Evolutionary conservation across 2,113 vertebrate genomes (phyloP).

Genomic region (Raphicerus campestris): DNA sequence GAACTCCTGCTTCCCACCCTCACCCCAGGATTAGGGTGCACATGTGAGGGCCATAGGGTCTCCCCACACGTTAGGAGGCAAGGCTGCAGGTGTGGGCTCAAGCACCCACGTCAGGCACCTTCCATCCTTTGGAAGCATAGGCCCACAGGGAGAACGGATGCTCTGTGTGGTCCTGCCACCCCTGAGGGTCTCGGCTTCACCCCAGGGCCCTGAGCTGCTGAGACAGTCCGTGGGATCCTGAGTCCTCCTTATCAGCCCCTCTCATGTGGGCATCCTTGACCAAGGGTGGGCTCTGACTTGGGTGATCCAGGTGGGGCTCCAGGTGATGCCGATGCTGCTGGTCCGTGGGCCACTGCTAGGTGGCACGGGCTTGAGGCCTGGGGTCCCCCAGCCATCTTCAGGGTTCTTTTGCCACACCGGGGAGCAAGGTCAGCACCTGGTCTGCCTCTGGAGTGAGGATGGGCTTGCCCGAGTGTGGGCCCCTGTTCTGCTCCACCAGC

Average conservation of each 20-base stretch:
- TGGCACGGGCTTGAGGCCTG: background rate
- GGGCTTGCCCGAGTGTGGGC: background rate
- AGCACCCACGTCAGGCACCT: background rate
- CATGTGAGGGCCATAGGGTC: background rate
- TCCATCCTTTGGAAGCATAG: background rate
- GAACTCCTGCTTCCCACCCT: background rate
- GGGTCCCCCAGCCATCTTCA: background rate
- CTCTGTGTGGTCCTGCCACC: fast-evolving
- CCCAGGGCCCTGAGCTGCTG: background rate
- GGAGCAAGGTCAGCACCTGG: background rate
- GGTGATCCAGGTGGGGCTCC: background rate
- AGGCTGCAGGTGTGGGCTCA: background rate
- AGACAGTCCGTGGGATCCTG: background rate
- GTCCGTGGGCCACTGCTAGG: too few relatives aligned
- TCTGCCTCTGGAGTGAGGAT: background rate
- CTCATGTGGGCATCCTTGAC: background rate
- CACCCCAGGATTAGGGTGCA: background rate
- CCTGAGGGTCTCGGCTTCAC: background rate
- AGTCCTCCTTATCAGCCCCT: background rate
- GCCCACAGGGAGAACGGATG: background rate
- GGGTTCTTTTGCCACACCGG: fast-evolving
- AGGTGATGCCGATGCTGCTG: background rate
- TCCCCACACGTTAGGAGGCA: fast-evolving
- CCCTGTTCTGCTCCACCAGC: background rate
- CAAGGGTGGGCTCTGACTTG: background rate